Conservation (phyloP, 1,140 invertebrate species). For the Amyelois transitella region DNA sequence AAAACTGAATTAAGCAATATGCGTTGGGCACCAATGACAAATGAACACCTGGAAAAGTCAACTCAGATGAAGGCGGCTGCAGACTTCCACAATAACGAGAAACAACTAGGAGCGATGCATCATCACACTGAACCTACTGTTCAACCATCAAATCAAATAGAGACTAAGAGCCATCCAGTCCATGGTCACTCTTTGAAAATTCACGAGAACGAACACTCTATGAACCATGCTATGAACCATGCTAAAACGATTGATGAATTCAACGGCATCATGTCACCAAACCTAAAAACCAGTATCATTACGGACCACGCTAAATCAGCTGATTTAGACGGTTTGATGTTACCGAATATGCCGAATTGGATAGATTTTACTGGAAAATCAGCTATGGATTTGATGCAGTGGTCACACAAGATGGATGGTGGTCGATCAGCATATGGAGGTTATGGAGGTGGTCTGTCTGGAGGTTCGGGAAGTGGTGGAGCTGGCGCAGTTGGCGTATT, state of each 20-base stretch:
- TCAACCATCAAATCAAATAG: not conserved
- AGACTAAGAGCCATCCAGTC: not conserved
- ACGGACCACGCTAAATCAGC: slow-evolving; percentile 13
- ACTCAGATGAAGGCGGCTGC: slow-evolving; percentile 14
- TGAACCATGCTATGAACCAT: not conserved
- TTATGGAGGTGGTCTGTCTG: slow-evolving; percentile 6
- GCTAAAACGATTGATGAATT: not conserved
- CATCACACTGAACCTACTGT: not conserved
- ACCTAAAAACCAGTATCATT: not conserved
- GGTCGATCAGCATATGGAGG: slow-evolving; percentile 19
- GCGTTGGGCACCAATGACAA: slow-evolving; percentile 7
- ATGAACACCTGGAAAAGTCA: slow-evolving; percentile 3
- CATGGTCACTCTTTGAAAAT: slow-evolving; percentile 3
- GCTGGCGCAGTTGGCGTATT: slow-evolving; percentile 47
- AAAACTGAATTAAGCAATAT: slow-evolving; percentile 14
- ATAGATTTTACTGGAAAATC: slow-evolving; percentile 22
- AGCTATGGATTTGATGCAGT: slow-evolving; percentile 15
- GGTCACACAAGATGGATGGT: slow-evolving; percentile 19
- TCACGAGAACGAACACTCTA: not conserved
- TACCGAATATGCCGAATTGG: slow-evolving; percentile 26
- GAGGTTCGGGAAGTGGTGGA: slow-evolving; percentile 6
- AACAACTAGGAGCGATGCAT: not conserved
- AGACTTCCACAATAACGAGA: slow-evolving; percentile 3
- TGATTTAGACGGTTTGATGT: slow-evolving; percentile 28
- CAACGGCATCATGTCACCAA: not conserved